phyloP scores from a whole-genome alignment of 1,140 invertebrate genomes.

The Zophobas atratus region DNA sequence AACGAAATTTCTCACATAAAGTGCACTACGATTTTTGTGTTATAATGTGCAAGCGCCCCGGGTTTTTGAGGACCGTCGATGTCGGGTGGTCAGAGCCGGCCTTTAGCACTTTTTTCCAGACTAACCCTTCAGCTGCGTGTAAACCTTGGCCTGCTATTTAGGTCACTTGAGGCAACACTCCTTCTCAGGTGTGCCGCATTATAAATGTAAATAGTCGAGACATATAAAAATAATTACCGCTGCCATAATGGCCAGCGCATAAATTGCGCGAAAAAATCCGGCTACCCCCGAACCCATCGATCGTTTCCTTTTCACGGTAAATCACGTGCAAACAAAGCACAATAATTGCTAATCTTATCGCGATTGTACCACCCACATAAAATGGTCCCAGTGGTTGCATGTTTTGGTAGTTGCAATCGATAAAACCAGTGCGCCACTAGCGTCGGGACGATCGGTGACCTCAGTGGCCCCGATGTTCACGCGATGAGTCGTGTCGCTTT shows the following conservation, averaged over 20 bases:
- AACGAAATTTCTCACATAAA: too few relatives aligned
- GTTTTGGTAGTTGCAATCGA: constrained; percentile 11
- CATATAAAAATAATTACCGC: constrained; percentile 41
- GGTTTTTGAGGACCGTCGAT: too few relatives aligned
- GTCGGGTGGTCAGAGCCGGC: too few relatives aligned
- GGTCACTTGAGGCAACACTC: constrained; percentile 52
- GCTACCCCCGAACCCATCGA: not conserved
- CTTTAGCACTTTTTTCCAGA: too few relatives aligned
- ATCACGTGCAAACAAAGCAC: constrained; percentile 11
- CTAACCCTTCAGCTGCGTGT: not conserved
- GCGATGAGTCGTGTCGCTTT: constrained; percentile 9
- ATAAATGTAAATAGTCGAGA: constrained; percentile 56
- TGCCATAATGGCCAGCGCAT: not conserved
- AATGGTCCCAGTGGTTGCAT: constrained; percentile 14
- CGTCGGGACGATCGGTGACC: constrained; percentile 23
- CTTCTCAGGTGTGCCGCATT: constrained; percentile 60
- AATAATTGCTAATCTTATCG: constrained; percentile 27
- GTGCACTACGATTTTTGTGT: too few relatives aligned
- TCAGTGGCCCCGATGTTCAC: not conserved
- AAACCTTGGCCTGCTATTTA: constrained; percentile 29
- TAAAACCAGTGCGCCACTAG: constrained; percentile 15
- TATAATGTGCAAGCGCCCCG: too few relatives aligned
- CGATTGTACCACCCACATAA: constrained; percentile 15
- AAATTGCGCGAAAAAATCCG: not conserved
- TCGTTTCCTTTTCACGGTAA: not conserved